Percentiles rank a stretch among this genome's conserved stretches.
Evolutionary conservation across 30 jellyfish, hydroid and myxozoan species (phyloP).

Genomic region (Chironex yamaguchii): DNA sequence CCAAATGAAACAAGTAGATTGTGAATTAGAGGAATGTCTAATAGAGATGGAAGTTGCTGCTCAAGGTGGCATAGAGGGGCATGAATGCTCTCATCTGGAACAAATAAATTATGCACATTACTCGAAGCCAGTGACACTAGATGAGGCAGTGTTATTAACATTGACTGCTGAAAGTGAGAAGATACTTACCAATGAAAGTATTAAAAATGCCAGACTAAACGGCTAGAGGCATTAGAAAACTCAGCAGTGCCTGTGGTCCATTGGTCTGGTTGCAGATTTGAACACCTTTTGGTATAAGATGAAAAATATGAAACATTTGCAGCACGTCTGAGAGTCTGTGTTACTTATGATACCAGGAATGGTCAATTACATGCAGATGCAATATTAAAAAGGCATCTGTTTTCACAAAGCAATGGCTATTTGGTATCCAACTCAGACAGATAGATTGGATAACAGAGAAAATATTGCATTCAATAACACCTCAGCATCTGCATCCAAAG

Average conservation of each 20-base stretch:
- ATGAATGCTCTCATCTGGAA: conserved; percentile 44
- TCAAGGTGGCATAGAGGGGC: conserved; percentile 16
- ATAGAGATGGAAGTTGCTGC: conserved; percentile 23
- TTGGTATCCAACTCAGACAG: conserved; percentile 31
- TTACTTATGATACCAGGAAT: conserved; percentile 9
- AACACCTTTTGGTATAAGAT: conserved; percentile 13
- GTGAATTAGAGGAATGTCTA: conserved; percentile 34
- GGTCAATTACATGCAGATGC: conserved; percentile 30
- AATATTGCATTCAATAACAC: neutral
- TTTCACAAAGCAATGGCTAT: conserved; percentile 39
- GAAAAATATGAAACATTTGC: neutral
- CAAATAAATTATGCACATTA: conserved; percentile 28
- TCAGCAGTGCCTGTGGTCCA: conserved; percentile 10
- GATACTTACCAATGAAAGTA: neutral
- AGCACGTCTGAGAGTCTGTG: conserved; percentile 6
- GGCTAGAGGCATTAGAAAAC: neutral
- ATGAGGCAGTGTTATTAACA: neutral
- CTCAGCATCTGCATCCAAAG: neutral
- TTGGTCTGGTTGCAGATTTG: neutral
- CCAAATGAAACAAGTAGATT: neutral
- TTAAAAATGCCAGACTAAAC: neutral
- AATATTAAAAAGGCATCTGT: conserved; percentile 1
- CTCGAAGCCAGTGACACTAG: neutral
- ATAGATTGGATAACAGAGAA: neutral
- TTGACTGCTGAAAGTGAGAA: neutral